Evolutionary conservation across 2,113 vertebrate genomes (phyloP), one percentile per base, ranked within the genome.

Genomic region (Paradoxurus hermaphroditus): DNA sequence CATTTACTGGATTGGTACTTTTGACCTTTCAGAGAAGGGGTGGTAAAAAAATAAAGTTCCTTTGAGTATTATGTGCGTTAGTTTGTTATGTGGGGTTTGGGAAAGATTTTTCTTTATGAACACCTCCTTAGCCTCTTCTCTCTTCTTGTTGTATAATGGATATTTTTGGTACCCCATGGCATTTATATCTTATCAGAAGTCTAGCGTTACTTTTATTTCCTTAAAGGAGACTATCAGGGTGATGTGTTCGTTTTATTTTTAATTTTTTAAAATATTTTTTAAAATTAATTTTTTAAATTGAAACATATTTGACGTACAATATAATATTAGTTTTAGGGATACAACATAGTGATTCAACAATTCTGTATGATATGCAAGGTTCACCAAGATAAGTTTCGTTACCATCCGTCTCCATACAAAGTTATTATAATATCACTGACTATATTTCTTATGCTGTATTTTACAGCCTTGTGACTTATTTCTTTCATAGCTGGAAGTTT

Each of bases 121-220:
- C 23, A 73, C 70, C 53, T 85, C 84, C 72, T 63, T 90, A 88
- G n/a, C 18, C 14, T 88, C 70, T 14, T 94, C 36, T 97, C 53
- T 70, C 77, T 97, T 94, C 51, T 34, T 78, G 31, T 96, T 96
- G 88, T 78, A 67, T 96, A 92, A 97, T 63, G 82, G 63, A 68
- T 97, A 91, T 96, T 97, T 98, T 97, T 97, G 94, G 92, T 86
- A 90, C 41, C 86, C 90, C 3, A 5, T 91, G 59, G 65, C 87
- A 96, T 94, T 97, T 86, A 56, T 96, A 82, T 90, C 70, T 96
- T 97, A 81, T 95, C 59, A 95, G 86, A 97, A 97, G 75, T 90
- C 78, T 94, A 23, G 39, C 75, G 81, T 91, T 97, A 81, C 90
- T 97, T 97, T 94, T 94, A 92, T 94, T 97, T 86, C 73, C 31